Percentiles rank a stretch among this genome's conserved stretches.
phyloP scores from a whole-genome alignment of 2,797 vertebrate species.

The Coluber constrictor region DNA sequence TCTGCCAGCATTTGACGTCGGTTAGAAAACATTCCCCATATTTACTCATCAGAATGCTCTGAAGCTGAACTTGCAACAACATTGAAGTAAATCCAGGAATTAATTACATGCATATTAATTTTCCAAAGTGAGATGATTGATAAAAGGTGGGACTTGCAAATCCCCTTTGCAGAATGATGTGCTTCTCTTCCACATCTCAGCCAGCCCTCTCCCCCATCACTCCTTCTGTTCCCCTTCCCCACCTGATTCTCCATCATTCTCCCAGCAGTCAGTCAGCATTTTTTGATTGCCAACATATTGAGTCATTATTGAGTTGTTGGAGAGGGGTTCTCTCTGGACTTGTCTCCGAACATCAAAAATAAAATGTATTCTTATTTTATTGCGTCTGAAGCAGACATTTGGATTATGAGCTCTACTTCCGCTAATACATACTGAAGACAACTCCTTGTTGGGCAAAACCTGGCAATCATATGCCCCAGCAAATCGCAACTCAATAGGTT shows the following conservation, averaged over 20 bases:
- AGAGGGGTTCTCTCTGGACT: not conserved
- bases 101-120: not conserved
- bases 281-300: not conserved
- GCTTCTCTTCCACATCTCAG: not conserved
- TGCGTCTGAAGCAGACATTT: not conserved
- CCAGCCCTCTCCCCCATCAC: not conserved
- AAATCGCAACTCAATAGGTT: not conserved
- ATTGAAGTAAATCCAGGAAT: not conserved
- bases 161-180: not conserved
- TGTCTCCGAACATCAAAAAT: not conserved
- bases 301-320: not conserved
- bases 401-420: not conserved
- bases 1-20: slow-evolving; percentile 82
- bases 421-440: not conserved
- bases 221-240: not conserved
- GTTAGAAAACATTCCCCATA: slow-evolving; percentile 82
- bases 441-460: not conserved
- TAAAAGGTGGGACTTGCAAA: not conserved
- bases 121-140: not conserved
- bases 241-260: not conserved
- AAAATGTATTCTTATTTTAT: not conserved
- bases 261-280: not conserved
- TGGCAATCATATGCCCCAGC: not conserved
- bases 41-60: slow-evolving; percentile 85
- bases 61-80: slow-evolving; percentile 72